Evolutionary conservation across 2,113 vertebrate species (phyloP).

Genomic region (Rhizomys pruinosus): DNA sequence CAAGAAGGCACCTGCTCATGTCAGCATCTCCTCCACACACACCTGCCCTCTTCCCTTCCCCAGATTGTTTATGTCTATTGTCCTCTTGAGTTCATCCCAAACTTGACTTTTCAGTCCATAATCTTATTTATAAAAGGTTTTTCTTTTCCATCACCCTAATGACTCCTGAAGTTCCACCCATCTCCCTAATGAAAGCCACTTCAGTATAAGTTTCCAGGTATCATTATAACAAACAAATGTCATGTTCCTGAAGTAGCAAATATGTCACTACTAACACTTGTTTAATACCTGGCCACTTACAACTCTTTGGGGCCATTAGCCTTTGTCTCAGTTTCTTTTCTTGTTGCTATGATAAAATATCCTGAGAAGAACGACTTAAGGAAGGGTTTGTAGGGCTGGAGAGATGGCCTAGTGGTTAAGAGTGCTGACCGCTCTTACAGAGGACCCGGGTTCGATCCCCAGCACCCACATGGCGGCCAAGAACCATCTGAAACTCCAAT

Average conservation of each 20-base stretch:
- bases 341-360: background rate
- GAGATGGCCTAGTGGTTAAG: too few relatives aligned
- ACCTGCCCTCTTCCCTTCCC: background rate
- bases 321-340: background rate
- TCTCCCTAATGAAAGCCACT: background rate
- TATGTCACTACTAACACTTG: background rate
- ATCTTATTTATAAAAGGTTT: background rate
- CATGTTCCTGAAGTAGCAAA: background rate
- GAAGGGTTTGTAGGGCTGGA: too few relatives aligned
- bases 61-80: background rate
- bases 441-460: too few relatives aligned
- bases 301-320: background rate
- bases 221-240: background rate
- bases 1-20: background rate
- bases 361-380: background rate
- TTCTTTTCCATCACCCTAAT: background rate
- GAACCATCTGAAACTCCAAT: too few relatives aligned
- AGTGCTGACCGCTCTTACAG: too few relatives aligned
- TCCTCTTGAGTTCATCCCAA: background rate
- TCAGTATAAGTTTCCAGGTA: background rate
- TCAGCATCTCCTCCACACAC: background rate
- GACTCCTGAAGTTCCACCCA: background rate
- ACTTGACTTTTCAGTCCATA: background rate
- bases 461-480: too few relatives aligned
- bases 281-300: background rate